Evolutionary conservation across 2,113 vertebrate genomes (phyloP), one percentile per base, ranked within the genome.

Genomic region (Condylura cristata): DNA sequence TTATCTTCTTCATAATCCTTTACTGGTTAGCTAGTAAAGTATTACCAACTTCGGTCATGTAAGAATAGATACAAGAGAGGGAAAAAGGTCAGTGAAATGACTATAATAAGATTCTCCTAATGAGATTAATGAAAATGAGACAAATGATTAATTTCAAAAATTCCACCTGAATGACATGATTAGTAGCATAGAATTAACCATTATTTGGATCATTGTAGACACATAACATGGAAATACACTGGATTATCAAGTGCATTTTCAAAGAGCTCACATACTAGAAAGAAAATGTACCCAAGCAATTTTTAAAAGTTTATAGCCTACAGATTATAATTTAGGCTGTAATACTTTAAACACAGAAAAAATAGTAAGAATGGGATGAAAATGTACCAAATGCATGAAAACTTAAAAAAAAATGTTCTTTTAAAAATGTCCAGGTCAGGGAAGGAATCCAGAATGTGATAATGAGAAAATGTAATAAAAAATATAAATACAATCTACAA

Each of bases 381-480:
- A 95, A 86, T 53, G 39, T 93, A 51, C 39, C 89, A 96, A 89
- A 76, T 71, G 63, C 83, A 89, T 83, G 51, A 90, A 87, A 91
- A 74, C 34, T 85, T 78, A 51, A 17, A 34, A 61, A 86, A 71
- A 92, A 91, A 44, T 39, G 2, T 44, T 89, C 44, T 80, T 65
- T 34, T 80, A 89, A 90, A 90, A 90, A 61, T 85, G n/a, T n/a
- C 34, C 75, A 93, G 68, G 75, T 94, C 71, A 97, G 65, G 65
- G 39, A 87, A 96, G 12, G 41, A 93, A 96, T 95, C 70, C 70
- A 96, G 83, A 86, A 75, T 82, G 30, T 82, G 84, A 86, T 93
- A 95, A 72, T 18, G 91, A 95, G 79, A 95, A 97, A 97, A 94
- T 84, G 32, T 44, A 96, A 93, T 93, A 80, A 94, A 97, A 56